These are phyloP conservation scores for Tachyglossus aculeatus DNA, from an alignment of 2,797 vertebrate genomes.

Conservation along the genomic window DNA sequence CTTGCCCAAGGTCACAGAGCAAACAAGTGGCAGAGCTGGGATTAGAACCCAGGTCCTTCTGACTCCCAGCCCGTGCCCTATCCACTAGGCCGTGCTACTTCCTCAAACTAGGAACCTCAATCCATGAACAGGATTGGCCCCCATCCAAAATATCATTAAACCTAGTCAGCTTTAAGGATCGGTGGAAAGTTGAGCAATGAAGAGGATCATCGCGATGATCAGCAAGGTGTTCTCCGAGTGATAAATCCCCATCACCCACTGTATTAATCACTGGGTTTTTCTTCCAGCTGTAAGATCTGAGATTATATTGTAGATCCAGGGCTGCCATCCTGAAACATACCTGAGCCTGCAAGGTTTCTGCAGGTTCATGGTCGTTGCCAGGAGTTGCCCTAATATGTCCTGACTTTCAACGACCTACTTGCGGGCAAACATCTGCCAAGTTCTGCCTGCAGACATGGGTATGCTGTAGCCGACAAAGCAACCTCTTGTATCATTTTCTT, in stretches of 20 bases:
- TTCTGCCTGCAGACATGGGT: background rate
- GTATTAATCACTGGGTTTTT: conserved; percentile 8
- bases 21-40: no score
- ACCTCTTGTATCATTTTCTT: background rate
- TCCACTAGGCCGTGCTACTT: no score
- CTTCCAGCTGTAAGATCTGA: conserved; percentile 43
- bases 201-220: conserved; percentile 28
- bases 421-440: background rate
- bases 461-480: conserved; percentile 24
- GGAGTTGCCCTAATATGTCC: background rate
- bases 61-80: no score
- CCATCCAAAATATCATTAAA: no score
- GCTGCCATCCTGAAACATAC: conserved; percentile 10
- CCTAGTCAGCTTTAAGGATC: no score
- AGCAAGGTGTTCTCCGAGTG: conserved; percentile 43
- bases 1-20: no score
- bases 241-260: conserved; percentile 53
- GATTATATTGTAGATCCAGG: background rate
- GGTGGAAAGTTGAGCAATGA: conserved; percentile 57
- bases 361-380: background rate
- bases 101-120: no score
- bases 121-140: no score
- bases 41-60: no score
- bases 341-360: background rate
- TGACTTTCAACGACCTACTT: background rate